Conservation (phyloP, 2,888 invertebrate species). For the Tuberolachnus salignus region DNA sequence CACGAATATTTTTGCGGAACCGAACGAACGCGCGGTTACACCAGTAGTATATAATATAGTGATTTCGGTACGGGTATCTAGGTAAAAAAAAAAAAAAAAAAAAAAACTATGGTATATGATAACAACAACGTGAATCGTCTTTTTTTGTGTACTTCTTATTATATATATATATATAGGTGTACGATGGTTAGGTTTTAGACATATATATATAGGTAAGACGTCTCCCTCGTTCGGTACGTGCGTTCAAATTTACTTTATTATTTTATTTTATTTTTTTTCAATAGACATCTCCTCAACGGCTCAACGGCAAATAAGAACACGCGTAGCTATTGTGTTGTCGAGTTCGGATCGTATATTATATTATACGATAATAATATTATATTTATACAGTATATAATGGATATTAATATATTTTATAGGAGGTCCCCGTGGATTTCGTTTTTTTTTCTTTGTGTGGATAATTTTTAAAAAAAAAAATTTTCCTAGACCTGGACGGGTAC, state of each 20-base stretch:
- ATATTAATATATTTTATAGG: slow-evolving; percentile 6
- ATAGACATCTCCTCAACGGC: background rate
- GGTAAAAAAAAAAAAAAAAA: slow-evolving; percentile 10
- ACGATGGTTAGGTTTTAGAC: background rate
- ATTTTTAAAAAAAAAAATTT: too few species aligned
- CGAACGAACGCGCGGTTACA: background rate
- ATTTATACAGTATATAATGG: too few species aligned
- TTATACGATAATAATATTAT: background rate
- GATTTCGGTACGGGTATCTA: background rate
- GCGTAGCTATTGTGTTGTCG: slow-evolving; percentile 2
- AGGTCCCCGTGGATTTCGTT: background rate
- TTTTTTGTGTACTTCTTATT: slow-evolving; percentile 11
- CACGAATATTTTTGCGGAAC: slow-evolving; percentile 32
- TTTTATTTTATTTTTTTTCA: slow-evolving; percentile 14
- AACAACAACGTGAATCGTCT: slow-evolving; percentile 9
- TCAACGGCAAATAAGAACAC: slow-evolving; percentile 23
- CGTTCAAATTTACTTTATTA: slow-evolving; percentile 16
- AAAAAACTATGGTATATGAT: background rate
- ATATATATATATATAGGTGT: too few species aligned
- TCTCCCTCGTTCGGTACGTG: slow-evolving; percentile 26
- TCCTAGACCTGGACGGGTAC: too few species aligned
- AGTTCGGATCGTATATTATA: background rate
- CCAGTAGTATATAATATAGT: background rate
- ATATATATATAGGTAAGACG: too few species aligned
- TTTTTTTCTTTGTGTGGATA: slow-evolving; percentile 16